Evolutionary conservation across 2,888 invertebrate species (phyloP).

Genomic region (Lochmaea crataegi): DNA sequence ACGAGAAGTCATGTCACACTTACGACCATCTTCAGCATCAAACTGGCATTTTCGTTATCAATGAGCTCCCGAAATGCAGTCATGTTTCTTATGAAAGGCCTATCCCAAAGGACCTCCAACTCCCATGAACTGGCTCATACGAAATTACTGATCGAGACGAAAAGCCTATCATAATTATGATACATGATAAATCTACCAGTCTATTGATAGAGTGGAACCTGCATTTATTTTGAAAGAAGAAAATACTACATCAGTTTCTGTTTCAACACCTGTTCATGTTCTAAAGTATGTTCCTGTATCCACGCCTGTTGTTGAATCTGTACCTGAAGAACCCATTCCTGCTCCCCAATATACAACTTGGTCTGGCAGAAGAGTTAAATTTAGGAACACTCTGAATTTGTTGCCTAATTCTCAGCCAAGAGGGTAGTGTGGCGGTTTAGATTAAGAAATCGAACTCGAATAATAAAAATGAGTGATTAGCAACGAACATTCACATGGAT

Average conservation of each 20-base stretch:
- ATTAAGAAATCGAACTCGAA: too few species aligned
- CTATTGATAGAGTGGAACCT: neutral
- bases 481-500: too few species aligned
- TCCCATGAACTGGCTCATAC: neutral
- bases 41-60: neutral
- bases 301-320: neutral
- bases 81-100: neutral
- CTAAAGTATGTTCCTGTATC: neutral
- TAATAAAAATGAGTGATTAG: too few species aligned
- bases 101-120: constrained; percentile 6
- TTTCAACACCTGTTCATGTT: constrained; percentile 10
- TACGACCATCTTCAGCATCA: neutral
- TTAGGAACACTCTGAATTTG: too few species aligned
- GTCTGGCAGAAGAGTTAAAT: too few species aligned
- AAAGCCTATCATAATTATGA: neutral
- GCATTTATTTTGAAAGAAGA: neutral
- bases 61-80: constrained; percentile 13
- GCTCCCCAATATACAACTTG: neutral
- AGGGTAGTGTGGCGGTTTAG: too few species aligned
- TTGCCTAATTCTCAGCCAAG: too few species aligned
- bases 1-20: neutral
- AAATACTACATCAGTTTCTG: constrained; percentile 8
- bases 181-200: neutral
- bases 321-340: neutral
- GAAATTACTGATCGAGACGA: neutral